Evolutionary conservation across 2,888 invertebrate species (phyloP).

Genomic region (Blastobasis adustella): DNA sequence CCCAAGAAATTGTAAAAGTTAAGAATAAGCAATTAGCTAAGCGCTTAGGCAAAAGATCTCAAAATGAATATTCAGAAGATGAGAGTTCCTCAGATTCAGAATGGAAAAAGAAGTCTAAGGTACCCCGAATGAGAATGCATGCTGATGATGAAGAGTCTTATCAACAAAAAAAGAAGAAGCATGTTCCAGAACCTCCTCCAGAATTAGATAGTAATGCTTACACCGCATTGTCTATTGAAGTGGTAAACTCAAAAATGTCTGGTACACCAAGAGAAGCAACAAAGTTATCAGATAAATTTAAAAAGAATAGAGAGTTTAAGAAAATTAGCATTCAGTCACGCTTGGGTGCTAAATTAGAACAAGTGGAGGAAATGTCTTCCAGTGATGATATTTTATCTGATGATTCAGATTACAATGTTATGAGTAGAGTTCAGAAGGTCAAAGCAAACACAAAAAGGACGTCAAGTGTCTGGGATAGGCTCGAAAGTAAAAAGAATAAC

Average conservation of each 20-base stretch:
- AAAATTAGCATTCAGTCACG: constrained; percentile 43
- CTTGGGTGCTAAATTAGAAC: constrained; percentile 47
- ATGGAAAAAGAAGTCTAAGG: constrained; percentile 77
- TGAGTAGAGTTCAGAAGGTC: constrained; percentile 71
- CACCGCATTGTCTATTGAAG: constrained; percentile 62
- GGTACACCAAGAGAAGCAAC: constrained; percentile 41
- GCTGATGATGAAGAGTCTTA: constrained; percentile 90
- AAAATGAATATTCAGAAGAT: constrained; percentile 50
- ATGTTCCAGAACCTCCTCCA: constrained; percentile 21
- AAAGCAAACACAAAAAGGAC: constrained; percentile 32
- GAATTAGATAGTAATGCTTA: constrained; percentile 32
- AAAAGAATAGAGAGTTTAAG: constrained; percentile 16
- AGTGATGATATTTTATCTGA: constrained; percentile 27
- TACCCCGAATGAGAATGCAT: constrained; percentile 88
- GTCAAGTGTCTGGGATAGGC: constrained; percentile 74
- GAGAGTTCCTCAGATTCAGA: constrained; percentile 69
- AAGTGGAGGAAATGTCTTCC: constrained; percentile 14
- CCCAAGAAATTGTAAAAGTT: constrained; percentile 33
- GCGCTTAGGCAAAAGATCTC: constrained; percentile 50
- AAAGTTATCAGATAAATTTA: constrained; percentile 57
- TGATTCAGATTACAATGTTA: constrained; percentile 50
- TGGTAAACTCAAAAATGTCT: constrained; percentile 42
- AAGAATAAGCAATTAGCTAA: constrained; percentile 57
- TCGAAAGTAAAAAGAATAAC: constrained; percentile 29
- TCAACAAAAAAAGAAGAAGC: constrained; percentile 41